Evolutionary conservation across 2,888 invertebrate genomes (phyloP).

Genomic region (Dynastes hyllus): DNA sequence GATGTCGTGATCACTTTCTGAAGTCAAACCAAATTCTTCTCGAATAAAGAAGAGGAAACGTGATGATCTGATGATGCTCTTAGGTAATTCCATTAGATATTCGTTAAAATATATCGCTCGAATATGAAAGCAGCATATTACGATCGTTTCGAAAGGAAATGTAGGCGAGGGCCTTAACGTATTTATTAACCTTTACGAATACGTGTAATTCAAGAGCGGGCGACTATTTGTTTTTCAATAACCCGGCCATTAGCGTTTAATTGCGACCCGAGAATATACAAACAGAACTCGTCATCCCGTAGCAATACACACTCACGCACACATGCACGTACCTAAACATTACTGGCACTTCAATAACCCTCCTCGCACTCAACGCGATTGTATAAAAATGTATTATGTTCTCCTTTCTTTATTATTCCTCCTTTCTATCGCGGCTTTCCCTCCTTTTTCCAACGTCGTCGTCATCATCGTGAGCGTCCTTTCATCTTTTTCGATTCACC

Average conservation of each 20-base stretch:
- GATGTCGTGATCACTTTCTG: neutral
- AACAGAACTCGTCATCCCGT: constrained; percentile 22
- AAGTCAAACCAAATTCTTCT: neutral
- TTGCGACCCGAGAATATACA: constrained; percentile 41
- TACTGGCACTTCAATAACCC: constrained; percentile 30
- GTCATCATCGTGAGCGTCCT: constrained; percentile 1
- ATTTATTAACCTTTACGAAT: constrained; percentile 39
- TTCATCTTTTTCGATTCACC: constrained; percentile 32
- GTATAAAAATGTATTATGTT: constrained; percentile 44
- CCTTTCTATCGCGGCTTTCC: constrained; percentile 1
- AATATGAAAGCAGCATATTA: neutral
- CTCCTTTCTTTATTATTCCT: constrained; percentile 25
- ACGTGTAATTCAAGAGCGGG: constrained; percentile 28
- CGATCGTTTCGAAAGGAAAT: neutral
- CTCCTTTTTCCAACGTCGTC: neutral
- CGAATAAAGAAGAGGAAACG: neutral
- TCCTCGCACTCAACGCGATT: constrained; percentile 34
- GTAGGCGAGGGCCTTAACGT: constrained; percentile 4
- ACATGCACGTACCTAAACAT: neutral
- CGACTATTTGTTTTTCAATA: constrained; percentile 43
- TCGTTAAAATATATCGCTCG: neutral
- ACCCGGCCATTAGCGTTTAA: constrained; percentile 40
- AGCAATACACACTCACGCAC: constrained; percentile 2
- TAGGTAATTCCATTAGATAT: neutral
- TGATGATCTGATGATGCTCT: neutral